Percentiles rank a stretch among this genome's conserved stretches.
Conservation (phyloP, 2,888 invertebrate genomes). For the Cantharis nigra region DNA sequence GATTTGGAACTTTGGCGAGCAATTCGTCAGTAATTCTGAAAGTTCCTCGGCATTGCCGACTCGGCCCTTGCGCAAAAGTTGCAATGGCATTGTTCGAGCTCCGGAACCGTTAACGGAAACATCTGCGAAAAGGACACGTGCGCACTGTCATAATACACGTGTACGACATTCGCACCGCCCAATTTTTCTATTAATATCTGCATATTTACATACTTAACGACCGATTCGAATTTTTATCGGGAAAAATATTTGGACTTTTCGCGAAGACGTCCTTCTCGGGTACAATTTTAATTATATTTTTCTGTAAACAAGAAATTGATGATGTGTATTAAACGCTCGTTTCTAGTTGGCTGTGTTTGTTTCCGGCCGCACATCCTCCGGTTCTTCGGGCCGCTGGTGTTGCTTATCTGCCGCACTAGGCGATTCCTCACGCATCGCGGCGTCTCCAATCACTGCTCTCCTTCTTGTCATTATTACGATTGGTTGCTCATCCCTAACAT, state of each 20-base stretch:
- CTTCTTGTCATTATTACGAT: constrained; percentile 31
- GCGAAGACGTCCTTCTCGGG: not conserved
- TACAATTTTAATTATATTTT: not conserved
- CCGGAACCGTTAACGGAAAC: not conserved
- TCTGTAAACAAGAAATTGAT: constrained; percentile 3
- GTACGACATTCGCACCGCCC: not conserved
- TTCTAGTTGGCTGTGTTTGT: constrained; percentile 30
- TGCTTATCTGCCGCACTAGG: constrained; percentile 22
- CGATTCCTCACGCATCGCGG: constrained; percentile 28
- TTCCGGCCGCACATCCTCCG: constrained; percentile 35
- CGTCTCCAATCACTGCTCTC: constrained; percentile 27
- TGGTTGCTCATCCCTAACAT: constrained; percentile 29
- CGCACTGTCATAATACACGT: constrained; percentile 13
- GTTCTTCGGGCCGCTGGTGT: constrained; percentile 33
- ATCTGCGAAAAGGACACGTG: constrained; percentile 14
- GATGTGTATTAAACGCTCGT: constrained; percentile 14
- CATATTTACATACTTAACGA: not conserved
- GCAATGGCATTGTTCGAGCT: not conserved
- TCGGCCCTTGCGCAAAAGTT: not conserved
- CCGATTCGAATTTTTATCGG: not conserved
- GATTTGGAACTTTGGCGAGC: no score
- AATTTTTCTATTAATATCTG: constrained; percentile 2
- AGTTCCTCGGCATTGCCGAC: not conserved
- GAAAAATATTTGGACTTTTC: not conserved
- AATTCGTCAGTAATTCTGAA: no score